These are phyloP conservation scores for Girardinus metallicus DNA, from an alignment of 2,797 vertebrate species.

Conservation along the genomic window DNA sequence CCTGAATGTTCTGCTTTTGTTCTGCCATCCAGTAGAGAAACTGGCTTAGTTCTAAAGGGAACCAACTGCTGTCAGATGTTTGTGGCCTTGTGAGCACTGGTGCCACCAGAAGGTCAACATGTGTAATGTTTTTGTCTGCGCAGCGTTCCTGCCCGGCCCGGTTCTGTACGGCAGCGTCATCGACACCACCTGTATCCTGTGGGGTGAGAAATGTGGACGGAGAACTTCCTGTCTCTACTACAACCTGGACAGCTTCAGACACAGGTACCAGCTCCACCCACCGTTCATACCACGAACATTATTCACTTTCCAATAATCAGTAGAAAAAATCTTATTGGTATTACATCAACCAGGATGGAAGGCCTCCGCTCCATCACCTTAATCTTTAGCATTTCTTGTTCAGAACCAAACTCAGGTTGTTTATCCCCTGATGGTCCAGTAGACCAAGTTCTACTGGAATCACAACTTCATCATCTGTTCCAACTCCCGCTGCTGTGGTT, in stretches of 20 bases:
- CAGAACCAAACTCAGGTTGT: background rate
- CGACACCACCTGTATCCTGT: slow-evolving; percentile 88
- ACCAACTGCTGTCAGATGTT: background rate
- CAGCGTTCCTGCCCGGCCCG: slow-evolving; percentile 92
- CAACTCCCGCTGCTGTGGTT: too few species aligned
- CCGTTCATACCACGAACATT: too few species aligned
- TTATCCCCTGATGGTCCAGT: too few species aligned
- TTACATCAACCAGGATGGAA: background rate
- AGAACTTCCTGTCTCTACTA: slow-evolving; percentile 89
- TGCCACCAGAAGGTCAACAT: background rate
- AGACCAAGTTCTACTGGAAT: too few species aligned
- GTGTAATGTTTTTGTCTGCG: background rate
- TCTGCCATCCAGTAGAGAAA: background rate
- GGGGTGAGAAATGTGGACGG: slow-evolving; percentile 84
- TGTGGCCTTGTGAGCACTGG: background rate
- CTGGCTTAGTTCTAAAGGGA: background rate
- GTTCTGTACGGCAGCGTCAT: slow-evolving; percentile 90
- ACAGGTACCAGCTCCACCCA: slow-evolving; percentile 68
- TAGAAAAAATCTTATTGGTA: background rate
- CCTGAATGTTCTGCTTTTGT: background rate
- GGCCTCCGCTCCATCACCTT: background rate
- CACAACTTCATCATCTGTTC: too few species aligned
- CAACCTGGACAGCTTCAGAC: slow-evolving; percentile 84
- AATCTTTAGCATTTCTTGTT: background rate
- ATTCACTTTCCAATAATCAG: background rate